Conservation (phyloP, 2,113 vertebrate genomes). For the Lichenostomus cassidix region DNA sequence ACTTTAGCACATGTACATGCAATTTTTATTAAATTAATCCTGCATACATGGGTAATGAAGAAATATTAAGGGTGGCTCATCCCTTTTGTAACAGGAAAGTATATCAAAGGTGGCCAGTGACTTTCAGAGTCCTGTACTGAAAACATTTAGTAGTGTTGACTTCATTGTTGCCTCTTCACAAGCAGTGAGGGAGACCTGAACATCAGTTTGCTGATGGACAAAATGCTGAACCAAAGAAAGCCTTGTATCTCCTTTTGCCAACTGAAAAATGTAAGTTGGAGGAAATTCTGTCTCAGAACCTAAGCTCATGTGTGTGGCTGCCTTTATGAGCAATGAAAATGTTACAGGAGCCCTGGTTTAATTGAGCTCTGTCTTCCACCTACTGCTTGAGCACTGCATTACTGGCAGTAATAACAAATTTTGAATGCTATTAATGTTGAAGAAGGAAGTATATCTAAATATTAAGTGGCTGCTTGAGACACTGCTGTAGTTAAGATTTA, state of each 20-base stretch:
- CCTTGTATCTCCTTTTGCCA: background rate
- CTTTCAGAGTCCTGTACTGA: background rate
- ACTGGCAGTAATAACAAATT: background rate
- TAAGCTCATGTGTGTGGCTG: background rate
- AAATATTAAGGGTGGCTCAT: background rate
- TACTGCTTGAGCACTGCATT: background rate
- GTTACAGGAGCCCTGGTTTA: background rate
- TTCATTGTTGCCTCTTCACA: background rate
- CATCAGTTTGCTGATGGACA: background rate
- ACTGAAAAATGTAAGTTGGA: background rate
- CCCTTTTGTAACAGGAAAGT: background rate
- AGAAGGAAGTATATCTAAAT: background rate
- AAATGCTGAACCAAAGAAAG: background rate
- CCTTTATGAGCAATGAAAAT: background rate
- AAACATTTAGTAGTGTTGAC: background rate
- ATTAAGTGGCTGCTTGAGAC: background rate
- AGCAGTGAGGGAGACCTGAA: background rate
- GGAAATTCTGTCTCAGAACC: background rate
- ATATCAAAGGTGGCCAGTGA: background rate
- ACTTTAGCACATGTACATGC: background rate
- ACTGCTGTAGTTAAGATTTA: background rate
- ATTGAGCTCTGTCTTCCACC: background rate
- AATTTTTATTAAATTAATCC: background rate
- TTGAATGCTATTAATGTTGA: background rate
- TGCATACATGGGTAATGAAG: background rate